These are phyloP conservation scores for Ptiloglossa arizonensis DNA, from an alignment of 1,140 invertebrate genomes.

Conservation along the genomic window DNA sequence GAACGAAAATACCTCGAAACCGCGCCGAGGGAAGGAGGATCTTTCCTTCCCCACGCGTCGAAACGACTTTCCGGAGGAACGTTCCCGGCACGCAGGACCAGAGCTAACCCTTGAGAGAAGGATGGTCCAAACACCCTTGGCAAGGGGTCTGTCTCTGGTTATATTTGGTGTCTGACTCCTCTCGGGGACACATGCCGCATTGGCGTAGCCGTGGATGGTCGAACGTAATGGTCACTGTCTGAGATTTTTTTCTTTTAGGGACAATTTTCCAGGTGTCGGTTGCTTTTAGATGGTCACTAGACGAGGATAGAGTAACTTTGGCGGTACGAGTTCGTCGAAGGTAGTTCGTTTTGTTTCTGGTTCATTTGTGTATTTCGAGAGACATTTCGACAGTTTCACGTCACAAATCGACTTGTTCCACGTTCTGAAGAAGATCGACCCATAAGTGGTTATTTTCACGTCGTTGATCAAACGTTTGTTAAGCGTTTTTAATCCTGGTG, in stretches of 20 bases:
- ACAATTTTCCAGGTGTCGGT: no score
- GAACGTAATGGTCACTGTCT: conserved; percentile 31
- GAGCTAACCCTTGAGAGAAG: conserved; percentile 67
- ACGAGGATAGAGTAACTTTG: no score
- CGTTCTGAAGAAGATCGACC: no score
- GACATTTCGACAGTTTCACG: no score
- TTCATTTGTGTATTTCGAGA: no score
- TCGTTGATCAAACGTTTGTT: no score
- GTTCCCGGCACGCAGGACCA: conserved; percentile 23
- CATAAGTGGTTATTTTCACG: no score
- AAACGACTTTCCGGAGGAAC: conserved; percentile 40
- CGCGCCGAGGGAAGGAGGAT: conserved; percentile 29
- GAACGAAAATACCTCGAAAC: conserved; percentile 48
- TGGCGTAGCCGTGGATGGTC: conserved; percentile 64
- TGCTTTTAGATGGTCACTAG: no score
- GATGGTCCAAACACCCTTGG: conserved; percentile 79
- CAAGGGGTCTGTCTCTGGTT: conserved; percentile 77
- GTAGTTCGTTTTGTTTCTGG: no score
- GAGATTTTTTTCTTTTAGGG: not conserved
- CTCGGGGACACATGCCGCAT: conserved; percentile 67
- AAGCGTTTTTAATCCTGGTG: no score
- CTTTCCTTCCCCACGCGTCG: conserved; percentile 44
- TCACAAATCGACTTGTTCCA: no score
- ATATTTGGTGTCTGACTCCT: conserved; percentile 79
- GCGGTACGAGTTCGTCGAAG: no score